These are phyloP conservation scores for Helarctos malayanus DNA, from an alignment of 2,797 vertebrate genomes.

Conservation along the genomic window DNA sequence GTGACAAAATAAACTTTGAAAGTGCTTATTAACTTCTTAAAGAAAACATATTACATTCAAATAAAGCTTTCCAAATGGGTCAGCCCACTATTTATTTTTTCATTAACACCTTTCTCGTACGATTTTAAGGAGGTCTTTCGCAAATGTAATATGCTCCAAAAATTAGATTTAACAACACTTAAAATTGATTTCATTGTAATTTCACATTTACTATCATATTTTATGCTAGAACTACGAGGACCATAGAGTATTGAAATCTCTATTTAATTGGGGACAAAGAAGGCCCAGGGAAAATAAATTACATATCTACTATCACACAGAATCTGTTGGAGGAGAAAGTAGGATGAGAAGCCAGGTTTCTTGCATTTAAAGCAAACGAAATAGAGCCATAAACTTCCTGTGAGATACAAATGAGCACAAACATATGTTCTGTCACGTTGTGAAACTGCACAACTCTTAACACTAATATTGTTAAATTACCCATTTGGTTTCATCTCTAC, in stretches of 20 bases:
- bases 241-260: background rate
- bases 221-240: background rate
- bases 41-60: background rate
- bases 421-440: background rate
- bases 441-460: background rate
- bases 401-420: background rate
- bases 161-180: background rate
- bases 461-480: background rate
- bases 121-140: background rate
- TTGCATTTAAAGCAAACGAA: slow-evolving; percentile 10
- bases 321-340: background rate
- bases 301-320: background rate
- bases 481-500: background rate
- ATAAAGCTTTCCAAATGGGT: background rate
- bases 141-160: background rate
- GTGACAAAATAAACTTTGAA: background rate
- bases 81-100: background rate
- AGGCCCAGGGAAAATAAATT: background rate
- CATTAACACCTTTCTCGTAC: background rate
- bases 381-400: background rate
- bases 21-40: background rate
- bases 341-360: slow-evolving; percentile 1
- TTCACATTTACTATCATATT: background rate
- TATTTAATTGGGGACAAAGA: background rate
- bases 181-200: background rate